Percentiles rank a stretch among this genome's conserved stretches.
phyloP scores from a whole-genome alignment of 2,113 vertebrate genomes.

The Polypterus bichir region DNA sequence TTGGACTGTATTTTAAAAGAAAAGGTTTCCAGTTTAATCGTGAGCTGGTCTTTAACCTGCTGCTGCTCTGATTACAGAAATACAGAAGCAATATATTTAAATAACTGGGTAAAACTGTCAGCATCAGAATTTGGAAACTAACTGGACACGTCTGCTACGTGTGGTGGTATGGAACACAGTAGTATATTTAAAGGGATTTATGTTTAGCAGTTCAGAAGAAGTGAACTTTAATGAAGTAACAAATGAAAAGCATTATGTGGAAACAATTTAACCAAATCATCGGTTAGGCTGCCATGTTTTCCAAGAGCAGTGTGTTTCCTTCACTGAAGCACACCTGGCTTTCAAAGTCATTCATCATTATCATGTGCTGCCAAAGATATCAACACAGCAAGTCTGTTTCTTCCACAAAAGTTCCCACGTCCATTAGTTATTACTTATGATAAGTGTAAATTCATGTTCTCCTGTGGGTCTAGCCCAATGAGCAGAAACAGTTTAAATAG shows the following conservation, averaged over 20 bases:
- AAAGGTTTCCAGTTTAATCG: too few species aligned
- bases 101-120: too few species aligned
- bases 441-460: background rate
- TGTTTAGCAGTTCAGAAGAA: too few species aligned
- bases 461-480: background rate
- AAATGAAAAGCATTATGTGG: background rate
- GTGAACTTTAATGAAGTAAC: too few species aligned
- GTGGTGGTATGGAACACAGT: too few species aligned
- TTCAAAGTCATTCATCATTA: background rate
- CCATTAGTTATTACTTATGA: conserved; percentile 39
- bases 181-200: too few species aligned
- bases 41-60: too few species aligned
- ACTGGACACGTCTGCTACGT: too few species aligned
- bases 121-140: too few species aligned
- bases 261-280: background rate
- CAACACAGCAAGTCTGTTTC: conserved; percentile 25
- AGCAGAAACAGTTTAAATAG: conserved; percentile 7
- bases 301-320: conserved; percentile 8
- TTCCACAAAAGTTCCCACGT: conserved; percentile 21
- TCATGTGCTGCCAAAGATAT: background rate
- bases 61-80: too few species aligned
- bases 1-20: too few species aligned
- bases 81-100: too few species aligned
- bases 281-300: background rate
- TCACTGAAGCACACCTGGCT: background rate